Evolutionary conservation across 1,140 invertebrate species (phyloP), one percentile per base, ranked within the genome.

Genomic region (Neomicropteryx cornuta): DNA sequence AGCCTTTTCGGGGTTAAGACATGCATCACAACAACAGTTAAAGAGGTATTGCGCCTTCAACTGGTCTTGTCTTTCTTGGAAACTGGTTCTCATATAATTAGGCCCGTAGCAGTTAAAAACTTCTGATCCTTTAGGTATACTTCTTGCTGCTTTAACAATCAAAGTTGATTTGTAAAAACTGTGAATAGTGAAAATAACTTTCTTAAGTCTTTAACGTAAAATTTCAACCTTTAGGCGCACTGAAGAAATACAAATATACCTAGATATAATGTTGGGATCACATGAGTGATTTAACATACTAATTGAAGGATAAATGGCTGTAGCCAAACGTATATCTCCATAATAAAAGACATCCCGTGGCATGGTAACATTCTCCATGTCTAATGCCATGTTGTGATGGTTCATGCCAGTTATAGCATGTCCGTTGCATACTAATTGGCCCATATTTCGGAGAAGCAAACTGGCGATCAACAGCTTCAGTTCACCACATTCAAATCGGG

Each of bases 231-330:
- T 27, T 27, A 13, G 8, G n/a, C n/a, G n/a, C n/a, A n/a, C n/a
- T n/a, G n/a, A n/a, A n/a, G n/a, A n/a, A n/a, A n/a, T n/a, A n/a
- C n/a, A n/a, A n/a, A n/a, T n/a, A n/a, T 56, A 87, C 81, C 80
- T 81, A 45, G 80, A 81, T 39, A 83, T 79, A 38, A 90, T 81
- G 52, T 81, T 85, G 5, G 87, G 79, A 56, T 86, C 76, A 57
- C 89, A 93, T 10, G 86, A 87, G 67, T 93, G 89, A 60, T 93
- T 93, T 78, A 92, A 82, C 66, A 92, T 79, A 51, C 84, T 86
- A 6, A 82, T 79, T n/a, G 84, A 81, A 0, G 86, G 84, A 65
- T 87, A 93, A 51, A 92, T 86, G 1, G 82, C 89, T 18, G 83
- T 84, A 8, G 82, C 86, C 24, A 87, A 64, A 24, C 79, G 69